Evolutionary conservation across 2,888 invertebrate species (phyloP), one percentile per base, ranked within the genome.

Genomic region (Ferdinandea cuprea): DNA sequence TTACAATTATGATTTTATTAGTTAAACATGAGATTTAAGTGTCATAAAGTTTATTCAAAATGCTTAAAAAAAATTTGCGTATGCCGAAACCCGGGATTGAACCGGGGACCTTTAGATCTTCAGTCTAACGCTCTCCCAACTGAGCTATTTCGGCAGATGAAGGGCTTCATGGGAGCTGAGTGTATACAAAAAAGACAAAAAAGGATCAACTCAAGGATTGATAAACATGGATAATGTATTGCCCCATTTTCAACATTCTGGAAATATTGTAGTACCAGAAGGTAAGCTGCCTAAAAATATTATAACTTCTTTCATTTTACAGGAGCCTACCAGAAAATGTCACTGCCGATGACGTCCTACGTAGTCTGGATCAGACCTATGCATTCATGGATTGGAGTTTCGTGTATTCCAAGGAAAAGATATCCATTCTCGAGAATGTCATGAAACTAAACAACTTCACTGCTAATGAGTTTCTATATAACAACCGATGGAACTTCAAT

Each of bases 111-210:
- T 81, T 81, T 81, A 81, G 81, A 81, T 81, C 81, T 81, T 81
- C 76, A 81, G 81, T 81, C 81, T 81, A 81, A 81, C 81, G 81
- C 81, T 81, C 93, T 93, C 92, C 93, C 93, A 91, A 92, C 93
- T 93, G 93, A 93, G 93, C 93, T 93, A 93, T 93, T 93, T 93
- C 93, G 93, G 93, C 93, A 50, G n/a, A n/a, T n/a, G n/a, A n/a
- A n/a, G n/a, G n/a, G n/a, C n/a, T n/a, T n/a, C n/a, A n/a, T n/a
- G n/a, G n/a, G n/a, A n/a, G n/a, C n/a, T n/a, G n/a, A n/a, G n/a
- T n/a, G n/a, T n/a, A n/a, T n/a, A n/a, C n/a, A n/a, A n/a, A n/a
- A n/a, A n/a, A n/a, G n/a, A n/a, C n/a, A n/a, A n/a, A n/a, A n/a
- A n/a, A n/a, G n/a, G n/a, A n/a, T n/a, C n/a, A n/a, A n/a, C n/a